phyloP scores from a whole-genome alignment of 2,113 vertebrate species.

The sheep (Ovis aries) region DNA sequence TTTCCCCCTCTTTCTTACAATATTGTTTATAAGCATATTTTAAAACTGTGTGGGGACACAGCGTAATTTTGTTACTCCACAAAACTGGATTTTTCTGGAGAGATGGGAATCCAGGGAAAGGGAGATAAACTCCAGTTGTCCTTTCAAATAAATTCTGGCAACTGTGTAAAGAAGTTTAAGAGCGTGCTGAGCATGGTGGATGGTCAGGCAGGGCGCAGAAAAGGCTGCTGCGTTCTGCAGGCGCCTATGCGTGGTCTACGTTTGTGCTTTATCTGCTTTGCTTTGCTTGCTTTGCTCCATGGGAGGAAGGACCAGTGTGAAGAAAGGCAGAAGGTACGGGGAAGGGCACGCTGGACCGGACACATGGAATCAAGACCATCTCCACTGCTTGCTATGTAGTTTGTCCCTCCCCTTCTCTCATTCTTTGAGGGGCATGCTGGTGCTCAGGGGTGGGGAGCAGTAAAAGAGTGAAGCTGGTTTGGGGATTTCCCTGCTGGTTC shows the following conservation, averaged over 20 bases:
- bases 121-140: background rate
- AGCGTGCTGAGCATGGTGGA: rapidly evolving
- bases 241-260: background rate
- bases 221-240: background rate
- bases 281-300: background rate
- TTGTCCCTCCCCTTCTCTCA: background rate
- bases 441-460: background rate
- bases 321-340: background rate
- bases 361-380: background rate
- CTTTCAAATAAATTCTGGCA: background rate
- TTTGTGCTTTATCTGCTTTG: background rate
- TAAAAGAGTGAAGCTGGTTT: background rate
- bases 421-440: background rate
- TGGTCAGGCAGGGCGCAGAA: background rate
- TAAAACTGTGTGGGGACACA: background rate
- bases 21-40: constrained; percentile 26
- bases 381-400: background rate
- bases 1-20: background rate
- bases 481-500: background rate
- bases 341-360: background rate
- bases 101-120: background rate
- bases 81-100: background rate
- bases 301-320: background rate
- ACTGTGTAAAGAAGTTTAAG: background rate
- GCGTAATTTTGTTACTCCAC: constrained; percentile 11